phyloP scores from a whole-genome alignment of 1,140 invertebrate species.

The Calliphora vicina region DNA sequence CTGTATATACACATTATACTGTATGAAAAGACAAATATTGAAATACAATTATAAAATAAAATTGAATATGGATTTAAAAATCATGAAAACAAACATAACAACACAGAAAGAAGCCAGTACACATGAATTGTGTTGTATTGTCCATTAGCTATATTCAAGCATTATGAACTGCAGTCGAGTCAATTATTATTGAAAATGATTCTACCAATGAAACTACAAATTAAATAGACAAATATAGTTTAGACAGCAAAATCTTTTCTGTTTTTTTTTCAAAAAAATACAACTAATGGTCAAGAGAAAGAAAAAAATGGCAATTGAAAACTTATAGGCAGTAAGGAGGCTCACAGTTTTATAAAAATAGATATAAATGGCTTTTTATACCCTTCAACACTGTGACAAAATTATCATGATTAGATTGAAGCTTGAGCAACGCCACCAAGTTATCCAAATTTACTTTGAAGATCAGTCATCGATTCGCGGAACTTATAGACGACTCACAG shows the following conservation, averaged over 20 bases:
- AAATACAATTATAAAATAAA: not conserved
- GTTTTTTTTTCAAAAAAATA: too few relatives aligned
- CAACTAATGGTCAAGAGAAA: too few relatives aligned
- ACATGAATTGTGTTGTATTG: not conserved
- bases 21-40: not conserved
- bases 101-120: not conserved
- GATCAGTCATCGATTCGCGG: too few relatives aligned
- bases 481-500: too few relatives aligned
- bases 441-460: too few relatives aligned
- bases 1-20: not conserved
- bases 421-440: too few relatives aligned
- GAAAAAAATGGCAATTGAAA: too few relatives aligned
- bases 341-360: too few relatives aligned
- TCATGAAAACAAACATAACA: not conserved
- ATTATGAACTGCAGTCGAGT: not conserved
- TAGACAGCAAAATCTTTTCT: not conserved
- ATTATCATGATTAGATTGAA: too few relatives aligned
- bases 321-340: too few relatives aligned
- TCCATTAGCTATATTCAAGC: not conserved
- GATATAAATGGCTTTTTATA: too few relatives aligned
- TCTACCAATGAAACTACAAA: not conserved
- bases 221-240: constrained; percentile 8
- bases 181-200: constrained; percentile 14
- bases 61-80: not conserved
- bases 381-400: too few relatives aligned